These are phyloP conservation scores for Oreochromis niloticus DNA, from an alignment of 2,113 vertebrate species.

Conservation along the genomic window DNA sequence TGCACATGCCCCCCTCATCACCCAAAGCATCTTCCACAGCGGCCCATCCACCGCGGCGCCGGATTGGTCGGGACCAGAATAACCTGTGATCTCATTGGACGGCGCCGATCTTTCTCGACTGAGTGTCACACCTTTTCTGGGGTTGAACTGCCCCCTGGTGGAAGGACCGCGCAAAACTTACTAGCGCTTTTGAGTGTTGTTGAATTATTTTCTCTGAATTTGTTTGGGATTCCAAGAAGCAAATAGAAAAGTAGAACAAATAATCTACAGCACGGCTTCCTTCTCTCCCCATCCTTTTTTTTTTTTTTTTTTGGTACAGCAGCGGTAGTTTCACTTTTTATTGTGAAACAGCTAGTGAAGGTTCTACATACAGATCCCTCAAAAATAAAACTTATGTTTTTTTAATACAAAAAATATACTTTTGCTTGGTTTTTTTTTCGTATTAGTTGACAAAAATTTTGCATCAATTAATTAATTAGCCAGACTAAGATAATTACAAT, in stretches of 20 bases:
- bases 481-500: neutral
- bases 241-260: neutral
- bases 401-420: neutral
- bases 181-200: neutral
- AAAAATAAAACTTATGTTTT: neutral
- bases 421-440: neutral
- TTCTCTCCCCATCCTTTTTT: neutral
- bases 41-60: constrained; percentile 21
- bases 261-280: neutral
- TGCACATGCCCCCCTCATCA: constrained; percentile 25
- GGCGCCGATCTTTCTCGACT: neutral
- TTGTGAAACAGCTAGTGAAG: neutral
- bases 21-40: constrained; percentile 32
- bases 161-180: neutral
- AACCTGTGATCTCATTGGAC: constrained; percentile 46
- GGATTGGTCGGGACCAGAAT: constrained; percentile 53
- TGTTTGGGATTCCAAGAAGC: neutral
- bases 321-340: neutral
- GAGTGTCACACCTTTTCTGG: neutral
- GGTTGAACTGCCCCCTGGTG: constrained; percentile 6
- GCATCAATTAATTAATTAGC: neutral
- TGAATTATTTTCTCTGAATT: neutral
- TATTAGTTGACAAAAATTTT: neutral
- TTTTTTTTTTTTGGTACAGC: neutral
- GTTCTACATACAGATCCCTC: neutral